phyloP scores from a whole-genome alignment of 2,113 vertebrate genomes.

The Perca fluviatilis region DNA sequence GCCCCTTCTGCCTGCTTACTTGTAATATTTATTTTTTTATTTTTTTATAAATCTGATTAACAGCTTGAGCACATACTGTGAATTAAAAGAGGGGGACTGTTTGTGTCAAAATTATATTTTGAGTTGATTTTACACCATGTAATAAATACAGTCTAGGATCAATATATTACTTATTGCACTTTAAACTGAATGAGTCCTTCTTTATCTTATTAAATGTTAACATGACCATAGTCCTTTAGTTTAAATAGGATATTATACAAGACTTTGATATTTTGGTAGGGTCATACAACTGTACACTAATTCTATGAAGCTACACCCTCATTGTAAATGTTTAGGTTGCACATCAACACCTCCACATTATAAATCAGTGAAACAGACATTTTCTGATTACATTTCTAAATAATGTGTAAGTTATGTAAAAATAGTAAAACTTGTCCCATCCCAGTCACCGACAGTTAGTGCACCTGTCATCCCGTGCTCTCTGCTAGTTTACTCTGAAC shows the following conservation, averaged over 20 bases:
- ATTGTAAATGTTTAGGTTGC: too few relatives aligned
- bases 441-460: too few relatives aligned
- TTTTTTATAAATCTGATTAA: constrained; percentile 34
- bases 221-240: background rate
- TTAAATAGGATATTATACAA: background rate
- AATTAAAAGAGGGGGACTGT: constrained; percentile 13
- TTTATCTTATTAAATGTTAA: background rate
- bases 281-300: background rate
- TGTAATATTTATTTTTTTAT: constrained; percentile 8
- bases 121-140: constrained; percentile 5
- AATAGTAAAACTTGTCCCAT: background rate
- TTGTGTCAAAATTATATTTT: background rate
- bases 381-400: too few relatives aligned
- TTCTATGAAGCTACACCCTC: too few relatives aligned
- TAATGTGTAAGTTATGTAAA: background rate
- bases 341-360: too few relatives aligned
- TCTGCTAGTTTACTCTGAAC: background rate
- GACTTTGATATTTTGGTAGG: background rate
- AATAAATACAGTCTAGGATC: background rate
- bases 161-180: background rate
- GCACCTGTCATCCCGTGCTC: too few relatives aligned
- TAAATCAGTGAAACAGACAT: too few relatives aligned
- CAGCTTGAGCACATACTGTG: constrained; percentile 23
- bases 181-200: background rate
- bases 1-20: constrained; percentile 46